Percentiles rank a stretch among this genome's conserved stretches.
These are phyloP conservation scores for Drosophila birchii DNA, from an alignment of 2,888 invertebrate genomes.

Conservation along the genomic window DNA sequence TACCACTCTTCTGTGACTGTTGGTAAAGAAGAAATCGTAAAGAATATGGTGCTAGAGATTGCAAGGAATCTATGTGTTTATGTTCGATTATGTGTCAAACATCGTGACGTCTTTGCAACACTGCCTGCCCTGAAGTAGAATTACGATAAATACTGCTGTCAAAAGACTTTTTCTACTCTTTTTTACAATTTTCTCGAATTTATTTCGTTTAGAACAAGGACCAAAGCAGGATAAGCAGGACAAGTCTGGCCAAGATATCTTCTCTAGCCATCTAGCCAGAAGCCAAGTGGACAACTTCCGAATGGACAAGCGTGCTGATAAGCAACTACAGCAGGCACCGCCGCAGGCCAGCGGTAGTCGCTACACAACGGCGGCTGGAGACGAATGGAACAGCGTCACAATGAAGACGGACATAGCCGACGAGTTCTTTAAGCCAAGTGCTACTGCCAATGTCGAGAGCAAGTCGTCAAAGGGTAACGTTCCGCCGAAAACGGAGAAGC, in stretches of 20 bases:
- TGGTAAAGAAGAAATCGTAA: not conserved
- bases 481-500: not conserved
- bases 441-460: not conserved
- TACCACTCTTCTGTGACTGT: too few species aligned
- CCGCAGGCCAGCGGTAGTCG: slow-evolving; percentile 24
- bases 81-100: not conserved
- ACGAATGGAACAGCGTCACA: slow-evolving; percentile 44
- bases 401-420: slow-evolving; percentile 55
- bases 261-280: not conserved
- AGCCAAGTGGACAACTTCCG: not conserved
- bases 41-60: not conserved
- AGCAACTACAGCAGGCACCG: not conserved
- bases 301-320: slow-evolving; percentile 1
- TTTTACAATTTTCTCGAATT: not conserved
- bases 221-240: slow-evolving; percentile 1
- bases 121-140: not conserved
- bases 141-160: not conserved
- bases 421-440: slow-evolving; percentile 47
- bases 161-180: not conserved
- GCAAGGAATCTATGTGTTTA: too few species aligned
- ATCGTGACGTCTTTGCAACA: not conserved
- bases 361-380: slow-evolving; percentile 46
- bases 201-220: slow-evolving; percentile 6
- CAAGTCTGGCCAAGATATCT: not conserved
- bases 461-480: not conserved